A percentile compares a stretch with the other conserved stretches of the same genome.
These are phyloP conservation scores for Achroia grisella DNA, from an alignment of 1,140 invertebrate genomes.

Conservation along the genomic window DNA sequence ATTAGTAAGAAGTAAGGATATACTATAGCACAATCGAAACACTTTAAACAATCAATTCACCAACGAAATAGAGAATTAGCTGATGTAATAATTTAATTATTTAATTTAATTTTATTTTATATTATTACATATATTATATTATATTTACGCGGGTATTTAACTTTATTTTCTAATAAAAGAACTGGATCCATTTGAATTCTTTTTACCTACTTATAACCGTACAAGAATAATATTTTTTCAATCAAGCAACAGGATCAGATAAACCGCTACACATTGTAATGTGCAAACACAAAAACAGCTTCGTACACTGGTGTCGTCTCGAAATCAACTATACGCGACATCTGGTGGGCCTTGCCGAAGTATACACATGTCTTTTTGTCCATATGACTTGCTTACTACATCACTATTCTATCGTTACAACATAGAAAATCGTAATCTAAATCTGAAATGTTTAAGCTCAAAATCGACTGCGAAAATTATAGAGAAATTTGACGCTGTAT, in stretches of 20 bases:
- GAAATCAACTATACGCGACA: constrained; percentile 38
- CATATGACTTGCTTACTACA: constrained; percentile 40
- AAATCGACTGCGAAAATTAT: background rate
- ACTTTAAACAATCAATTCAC: too few species aligned
- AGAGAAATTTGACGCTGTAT: background rate
- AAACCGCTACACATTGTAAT: constrained; percentile 30
- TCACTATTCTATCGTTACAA: constrained; percentile 8
- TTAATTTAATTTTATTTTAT: too few species aligned
- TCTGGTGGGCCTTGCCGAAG: constrained; percentile 50
- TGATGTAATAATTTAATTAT: too few species aligned
- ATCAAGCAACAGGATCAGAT: constrained; percentile 18
- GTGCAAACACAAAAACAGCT: constrained; percentile 27
- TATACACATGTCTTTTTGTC: constrained; percentile 51
- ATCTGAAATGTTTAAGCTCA: background rate
- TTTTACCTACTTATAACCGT: constrained; percentile 2
- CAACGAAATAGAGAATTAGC: too few species aligned
- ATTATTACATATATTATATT: too few species aligned
- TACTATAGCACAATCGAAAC: too few species aligned
- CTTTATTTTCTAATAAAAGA: too few species aligned
- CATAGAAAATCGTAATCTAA: constrained; percentile 12
- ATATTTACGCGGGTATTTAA: too few species aligned
- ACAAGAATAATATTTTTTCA: constrained; percentile 12
- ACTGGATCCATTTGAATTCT: too few species aligned
- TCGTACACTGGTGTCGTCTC: constrained; percentile 24
- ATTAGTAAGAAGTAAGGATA: too few species aligned